phyloP scores from a whole-genome alignment of 2,113 vertebrate species.

The Hepsetus odoe region DNA sequence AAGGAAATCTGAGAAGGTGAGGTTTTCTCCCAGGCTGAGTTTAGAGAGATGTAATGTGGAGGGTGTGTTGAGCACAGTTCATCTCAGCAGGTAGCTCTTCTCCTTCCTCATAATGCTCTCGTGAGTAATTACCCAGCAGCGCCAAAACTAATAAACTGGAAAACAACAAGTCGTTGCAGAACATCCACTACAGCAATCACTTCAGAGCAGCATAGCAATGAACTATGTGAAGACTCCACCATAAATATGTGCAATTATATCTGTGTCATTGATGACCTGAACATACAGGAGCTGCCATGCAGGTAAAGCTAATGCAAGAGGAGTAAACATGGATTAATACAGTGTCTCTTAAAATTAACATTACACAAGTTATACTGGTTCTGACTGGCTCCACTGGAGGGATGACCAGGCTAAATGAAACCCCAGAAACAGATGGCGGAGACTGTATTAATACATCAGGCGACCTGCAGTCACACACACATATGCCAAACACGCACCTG shows the following conservation, averaged over 20 bases:
- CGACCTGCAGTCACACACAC: conserved; percentile 18
- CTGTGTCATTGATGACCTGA: conserved; percentile 9
- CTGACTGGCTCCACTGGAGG: conserved; percentile 18
- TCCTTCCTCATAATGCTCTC: conserved; percentile 27
- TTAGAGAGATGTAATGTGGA: conserved; percentile 32
- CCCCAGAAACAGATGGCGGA: conserved; percentile 47
- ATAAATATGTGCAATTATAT: conserved; percentile 37
- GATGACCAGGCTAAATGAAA: conserved; percentile 19
- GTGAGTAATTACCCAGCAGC: conserved; percentile 46
- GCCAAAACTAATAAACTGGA: conserved; percentile 35
- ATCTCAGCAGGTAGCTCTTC: conserved; percentile 18
- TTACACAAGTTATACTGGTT: conserved; percentile 33
- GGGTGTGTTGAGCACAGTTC: conserved; percentile 35
- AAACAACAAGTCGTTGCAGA: conserved; percentile 40
- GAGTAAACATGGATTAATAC: conserved; percentile 25
- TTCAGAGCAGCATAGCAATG: conserved; percentile 23
- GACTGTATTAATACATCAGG: conserved; percentile 49
- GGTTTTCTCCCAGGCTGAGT: conserved; percentile 10
- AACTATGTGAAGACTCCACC: conserved; percentile 11
- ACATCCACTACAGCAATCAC: conserved; percentile 46
- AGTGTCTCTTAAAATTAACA: conserved; percentile 34
- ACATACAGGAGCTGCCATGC: background rate
- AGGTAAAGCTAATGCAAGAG: background rate
- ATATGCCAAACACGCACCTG: conserved; percentile 55
- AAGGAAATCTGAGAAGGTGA: conserved; percentile 3